phyloP scores from a whole-genome alignment of 2,113 vertebrate genomes.

The Ceyx melanurus region DNA sequence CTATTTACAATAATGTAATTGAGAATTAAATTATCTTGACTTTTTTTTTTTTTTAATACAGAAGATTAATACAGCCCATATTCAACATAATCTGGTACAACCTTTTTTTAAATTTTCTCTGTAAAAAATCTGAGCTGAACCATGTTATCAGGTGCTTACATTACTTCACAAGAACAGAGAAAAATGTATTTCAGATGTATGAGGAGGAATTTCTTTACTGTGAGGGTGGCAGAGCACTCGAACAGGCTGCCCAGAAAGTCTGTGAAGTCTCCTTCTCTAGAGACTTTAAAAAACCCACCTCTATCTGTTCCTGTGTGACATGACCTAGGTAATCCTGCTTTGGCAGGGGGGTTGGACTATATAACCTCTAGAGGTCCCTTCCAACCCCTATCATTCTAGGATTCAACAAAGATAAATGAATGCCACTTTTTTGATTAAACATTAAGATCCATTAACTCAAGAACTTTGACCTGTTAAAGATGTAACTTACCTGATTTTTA shows the following conservation, averaged over 20 bases:
- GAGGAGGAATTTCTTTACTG: too few relatives aligned
- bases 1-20: not conserved
- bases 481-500: constrained; percentile 90
- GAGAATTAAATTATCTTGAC: not conserved
- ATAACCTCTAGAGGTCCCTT: too few relatives aligned
- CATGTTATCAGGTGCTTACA: not conserved
- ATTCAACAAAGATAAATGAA: not conserved
- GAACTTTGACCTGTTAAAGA: not conserved
- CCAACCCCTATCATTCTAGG: too few relatives aligned
- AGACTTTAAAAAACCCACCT: too few relatives aligned
- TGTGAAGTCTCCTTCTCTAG: too few relatives aligned
- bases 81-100: not conserved
- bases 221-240: too few relatives aligned
- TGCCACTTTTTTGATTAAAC: not conserved
- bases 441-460: not conserved
- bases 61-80: not conserved
- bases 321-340: too few relatives aligned
- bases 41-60: not conserved
- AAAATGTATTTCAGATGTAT: not conserved
- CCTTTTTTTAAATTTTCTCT: not conserved
- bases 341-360: too few relatives aligned
- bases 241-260: too few relatives aligned
- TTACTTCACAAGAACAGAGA: not conserved
- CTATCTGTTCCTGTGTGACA: too few relatives aligned
- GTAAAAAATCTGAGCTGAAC: not conserved